Conservation (phyloP, 2,888 invertebrate genomes). For the Drosophila formosana region DNA sequence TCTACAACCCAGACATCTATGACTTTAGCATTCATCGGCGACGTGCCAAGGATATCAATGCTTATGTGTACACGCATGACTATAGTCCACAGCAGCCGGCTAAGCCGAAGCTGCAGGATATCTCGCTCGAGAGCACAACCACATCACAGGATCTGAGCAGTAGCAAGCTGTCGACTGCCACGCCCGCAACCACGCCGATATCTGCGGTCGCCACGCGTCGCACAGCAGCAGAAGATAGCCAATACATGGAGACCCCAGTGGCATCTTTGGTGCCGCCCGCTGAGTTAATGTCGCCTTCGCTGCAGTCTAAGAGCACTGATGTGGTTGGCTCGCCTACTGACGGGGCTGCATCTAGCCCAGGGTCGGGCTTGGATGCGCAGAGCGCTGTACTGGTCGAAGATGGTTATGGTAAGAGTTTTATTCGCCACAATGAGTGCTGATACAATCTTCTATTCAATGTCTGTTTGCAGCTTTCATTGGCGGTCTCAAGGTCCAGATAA, state of each 20-base stretch:
- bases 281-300: conserved; percentile 82
- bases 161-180: conserved; percentile 28
- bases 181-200: conserved; percentile 45
- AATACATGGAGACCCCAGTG: conserved; percentile 81
- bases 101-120: conserved; percentile 71
- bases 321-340: conserved; percentile 1
- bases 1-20: conserved; percentile 87
- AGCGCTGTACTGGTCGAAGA: conserved; percentile 64
- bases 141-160: conserved; percentile 41
- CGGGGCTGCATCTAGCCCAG: conserved; percentile 13
- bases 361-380: conserved; percentile 25
- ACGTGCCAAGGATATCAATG: conserved; percentile 85
- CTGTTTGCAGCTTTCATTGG: conserved; percentile 86
- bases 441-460: neutral
- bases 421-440: neutral
- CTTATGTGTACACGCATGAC: conserved; percentile 84
- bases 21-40: conserved; percentile 88
- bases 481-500: conserved; percentile 88
- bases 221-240: conserved; percentile 45
- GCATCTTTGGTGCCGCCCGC: conserved; percentile 81
- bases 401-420: conserved; percentile 79
- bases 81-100: conserved; percentile 81
- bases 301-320: conserved; percentile 50
- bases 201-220: conserved; percentile 32
- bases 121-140: conserved; percentile 39